phyloP scores from a whole-genome alignment of 2,888 invertebrate species.

The Nephrotoma appendiculata region DNA sequence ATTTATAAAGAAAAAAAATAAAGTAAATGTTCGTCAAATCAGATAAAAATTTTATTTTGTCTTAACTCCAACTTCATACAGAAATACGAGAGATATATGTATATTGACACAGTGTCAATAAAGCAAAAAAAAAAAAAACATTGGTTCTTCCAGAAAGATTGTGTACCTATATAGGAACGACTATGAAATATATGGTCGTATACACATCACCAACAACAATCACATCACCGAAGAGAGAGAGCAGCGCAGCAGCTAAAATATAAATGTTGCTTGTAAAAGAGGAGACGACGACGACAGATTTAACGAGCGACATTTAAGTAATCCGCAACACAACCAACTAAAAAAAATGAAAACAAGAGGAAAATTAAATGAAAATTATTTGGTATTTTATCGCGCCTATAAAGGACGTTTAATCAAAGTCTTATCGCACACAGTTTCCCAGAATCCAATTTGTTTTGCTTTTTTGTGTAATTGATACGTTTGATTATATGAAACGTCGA shows the following conservation, averaged over 20 bases:
- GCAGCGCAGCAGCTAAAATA: not conserved
- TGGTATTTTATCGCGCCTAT: not conserved
- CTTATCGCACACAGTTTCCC: not conserved
- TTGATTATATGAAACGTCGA: not conserved
- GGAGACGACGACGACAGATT: not conserved
- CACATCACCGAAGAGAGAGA: not conserved
- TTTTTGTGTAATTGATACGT: not conserved
- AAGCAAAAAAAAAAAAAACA: not conserved
- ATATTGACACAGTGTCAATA: slow-evolving; percentile 3
- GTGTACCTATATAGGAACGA: not conserved
- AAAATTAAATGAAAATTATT: not conserved
- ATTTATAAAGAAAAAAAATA: not conserved
- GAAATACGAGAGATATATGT: not conserved
- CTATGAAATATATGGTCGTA: slow-evolving; percentile 1
- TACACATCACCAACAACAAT: not conserved
- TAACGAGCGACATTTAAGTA: not conserved
- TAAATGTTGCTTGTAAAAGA: not conserved
- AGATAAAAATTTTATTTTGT: slow-evolving; percentile 7
- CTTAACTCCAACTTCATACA: not conserved
- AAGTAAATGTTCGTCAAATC: slow-evolving; percentile 10
- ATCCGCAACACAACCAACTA: not conserved
- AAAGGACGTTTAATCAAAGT: not conserved
- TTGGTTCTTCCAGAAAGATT: not conserved
- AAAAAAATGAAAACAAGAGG: not conserved
- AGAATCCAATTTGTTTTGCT: not conserved